phyloP scores from a whole-genome alignment of 2,113 vertebrate species.

The Heloderma charlesbogerti region DNA sequence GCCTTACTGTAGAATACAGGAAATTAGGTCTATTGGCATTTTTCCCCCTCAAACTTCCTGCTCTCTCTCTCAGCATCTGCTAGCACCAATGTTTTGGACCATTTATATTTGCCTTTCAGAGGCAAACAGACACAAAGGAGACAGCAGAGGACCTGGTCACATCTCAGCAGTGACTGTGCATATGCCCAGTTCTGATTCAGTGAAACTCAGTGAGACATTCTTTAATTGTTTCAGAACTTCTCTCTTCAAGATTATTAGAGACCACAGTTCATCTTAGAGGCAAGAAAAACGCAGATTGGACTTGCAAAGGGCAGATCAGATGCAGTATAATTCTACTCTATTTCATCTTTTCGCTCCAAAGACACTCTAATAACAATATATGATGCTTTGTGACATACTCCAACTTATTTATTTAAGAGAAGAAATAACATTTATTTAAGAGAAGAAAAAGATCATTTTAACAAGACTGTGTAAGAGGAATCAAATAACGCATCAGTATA shows the following conservation, averaged over 20 bases:
- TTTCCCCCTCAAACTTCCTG: not conserved
- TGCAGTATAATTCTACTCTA: not conserved
- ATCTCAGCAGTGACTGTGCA: not conserved
- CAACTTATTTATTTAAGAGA: not conserved
- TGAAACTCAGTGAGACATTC: not conserved
- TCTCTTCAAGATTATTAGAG: not conserved
- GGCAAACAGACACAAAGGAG: too few species aligned
- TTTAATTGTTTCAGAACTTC: not conserved
- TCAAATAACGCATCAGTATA: not conserved
- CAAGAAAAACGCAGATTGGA: not conserved
- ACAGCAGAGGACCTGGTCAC: too few species aligned
- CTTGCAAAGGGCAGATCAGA: not conserved
- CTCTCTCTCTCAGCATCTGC: not conserved
- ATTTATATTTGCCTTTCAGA: not conserved
- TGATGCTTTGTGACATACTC: not conserved
- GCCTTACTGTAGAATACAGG: not conserved
- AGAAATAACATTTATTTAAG: conserved; percentile 10
- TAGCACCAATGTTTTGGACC: not conserved
- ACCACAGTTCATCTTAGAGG: not conserved
- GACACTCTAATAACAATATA: not conserved
- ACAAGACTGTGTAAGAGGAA: not conserved
- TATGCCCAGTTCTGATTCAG: not conserved
- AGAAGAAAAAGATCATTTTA: conserved; percentile 18
- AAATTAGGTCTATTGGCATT: not conserved
- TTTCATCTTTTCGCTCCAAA: conserved; percentile 16